Evolutionary conservation across 2,888 invertebrate species (phyloP).

Genomic region (Chironomus tentans): DNA sequence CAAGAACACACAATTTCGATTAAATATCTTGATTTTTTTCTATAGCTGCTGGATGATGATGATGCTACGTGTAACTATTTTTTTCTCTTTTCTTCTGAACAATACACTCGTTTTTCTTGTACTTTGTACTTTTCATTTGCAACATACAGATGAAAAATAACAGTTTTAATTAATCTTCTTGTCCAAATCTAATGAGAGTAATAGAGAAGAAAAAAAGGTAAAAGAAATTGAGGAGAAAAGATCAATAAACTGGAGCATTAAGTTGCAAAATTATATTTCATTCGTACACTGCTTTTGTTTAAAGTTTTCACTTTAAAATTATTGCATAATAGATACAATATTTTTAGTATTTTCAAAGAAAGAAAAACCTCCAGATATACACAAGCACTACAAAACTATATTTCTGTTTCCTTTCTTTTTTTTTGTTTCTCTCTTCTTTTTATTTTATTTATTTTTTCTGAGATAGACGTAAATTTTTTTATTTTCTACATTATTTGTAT

Average conservation of each 20-base stretch:
- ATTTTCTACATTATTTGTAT: background rate
- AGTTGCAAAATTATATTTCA: background rate
- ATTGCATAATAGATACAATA: background rate
- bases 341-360: background rate
- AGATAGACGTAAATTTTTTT: background rate
- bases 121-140: background rate
- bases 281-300: background rate
- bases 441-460: background rate
- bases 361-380: background rate
- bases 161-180: constrained; percentile 10
- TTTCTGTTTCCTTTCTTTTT: background rate
- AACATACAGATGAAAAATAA: background rate
- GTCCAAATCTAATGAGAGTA: background rate
- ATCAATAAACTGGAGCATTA: background rate
- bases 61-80: too few relatives aligned
- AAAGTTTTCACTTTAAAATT: background rate
- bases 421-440: background rate
- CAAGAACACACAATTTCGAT: too few relatives aligned
- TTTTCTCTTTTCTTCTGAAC: too few relatives aligned
- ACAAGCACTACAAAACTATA: background rate
- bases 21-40: too few relatives aligned
- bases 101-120: too few relatives aligned
- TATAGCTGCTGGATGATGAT: too few relatives aligned
- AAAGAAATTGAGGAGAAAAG: background rate
- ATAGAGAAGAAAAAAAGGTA: background rate